Conservation (phyloP, 2,888 invertebrate species). For the Papilio gigon region DNA sequence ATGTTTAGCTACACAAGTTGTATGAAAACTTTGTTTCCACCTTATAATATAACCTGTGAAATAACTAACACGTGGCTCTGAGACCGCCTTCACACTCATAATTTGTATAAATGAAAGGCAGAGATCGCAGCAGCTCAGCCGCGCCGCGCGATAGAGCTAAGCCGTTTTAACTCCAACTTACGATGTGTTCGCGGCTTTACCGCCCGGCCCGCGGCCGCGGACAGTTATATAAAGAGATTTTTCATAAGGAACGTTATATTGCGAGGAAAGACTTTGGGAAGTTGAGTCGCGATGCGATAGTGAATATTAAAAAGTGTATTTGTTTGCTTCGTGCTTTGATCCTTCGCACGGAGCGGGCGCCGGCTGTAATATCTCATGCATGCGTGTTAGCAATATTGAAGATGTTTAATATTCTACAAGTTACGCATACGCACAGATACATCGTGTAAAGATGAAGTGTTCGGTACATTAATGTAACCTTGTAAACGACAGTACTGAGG, state of each 20-base stretch:
- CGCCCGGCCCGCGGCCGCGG: background rate
- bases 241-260: slow-evolving; percentile 28
- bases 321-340: background rate
- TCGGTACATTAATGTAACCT: too few relatives aligned
- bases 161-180: slow-evolving; percentile 26
- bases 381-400: background rate
- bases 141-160: slow-evolving; percentile 17
- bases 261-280: slow-evolving; percentile 3
- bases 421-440: background rate
- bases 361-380: background rate
- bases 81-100: slow-evolving; percentile 3
- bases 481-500: too few relatives aligned
- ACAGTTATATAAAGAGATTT: slow-evolving; percentile 30
- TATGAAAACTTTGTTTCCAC: too few relatives aligned
- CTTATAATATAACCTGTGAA: background rate
- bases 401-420: background rate
- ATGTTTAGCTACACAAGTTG: too few relatives aligned
- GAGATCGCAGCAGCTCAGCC: background rate
- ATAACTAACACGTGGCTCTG: slow-evolving; percentile 3
- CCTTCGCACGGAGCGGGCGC: background rate
- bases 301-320: slow-evolving; percentile 13
- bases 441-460: background rate
- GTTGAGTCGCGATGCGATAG: background rate
- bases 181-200: slow-evolving; percentile 35
- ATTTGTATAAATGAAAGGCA: slow-evolving; percentile 30